phyloP scores from a whole-genome alignment of 1,140 invertebrate species.

The Rhagoletis pomonella region DNA sequence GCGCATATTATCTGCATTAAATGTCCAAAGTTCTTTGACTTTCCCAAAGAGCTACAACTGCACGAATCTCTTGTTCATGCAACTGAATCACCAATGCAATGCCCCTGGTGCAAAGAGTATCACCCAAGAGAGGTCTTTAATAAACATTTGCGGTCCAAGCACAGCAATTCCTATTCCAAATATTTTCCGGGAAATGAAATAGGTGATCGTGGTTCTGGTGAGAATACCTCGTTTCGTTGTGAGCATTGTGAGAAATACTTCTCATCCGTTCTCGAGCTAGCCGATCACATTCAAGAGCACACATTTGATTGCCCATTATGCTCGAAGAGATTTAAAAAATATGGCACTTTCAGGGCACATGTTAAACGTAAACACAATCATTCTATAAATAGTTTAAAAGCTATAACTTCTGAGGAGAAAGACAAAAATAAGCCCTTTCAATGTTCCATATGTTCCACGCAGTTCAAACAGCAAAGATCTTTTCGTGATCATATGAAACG shows the following conservation, averaged over 20 bases:
- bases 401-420: too few relatives aligned
- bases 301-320: constrained; percentile 35
- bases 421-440: too few relatives aligned
- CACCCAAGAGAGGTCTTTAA: neutral
- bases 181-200: neutral
- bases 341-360: neutral
- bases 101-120: neutral
- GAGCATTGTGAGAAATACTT: neutral
- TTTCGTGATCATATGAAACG: too few relatives aligned
- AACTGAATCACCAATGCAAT: neutral
- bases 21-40: constrained; percentile 5
- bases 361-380: constrained; percentile 6
- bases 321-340: neutral
- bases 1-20: constrained; percentile 15
- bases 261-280: neutral
- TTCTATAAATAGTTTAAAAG: neutral
- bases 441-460: too few relatives aligned
- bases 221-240: neutral
- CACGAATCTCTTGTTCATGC: constrained; percentile 28
- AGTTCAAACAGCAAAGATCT: too few relatives aligned
- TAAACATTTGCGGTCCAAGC: neutral
- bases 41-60: neutral
- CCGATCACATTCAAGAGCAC: neutral
- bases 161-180: neutral
- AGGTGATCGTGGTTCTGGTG: too few relatives aligned